Percentiles rank a stretch among this genome's conserved stretches.
phyloP scores from a whole-genome alignment of 1,140 invertebrate genomes.

The Pogonus chalceus region DNA sequence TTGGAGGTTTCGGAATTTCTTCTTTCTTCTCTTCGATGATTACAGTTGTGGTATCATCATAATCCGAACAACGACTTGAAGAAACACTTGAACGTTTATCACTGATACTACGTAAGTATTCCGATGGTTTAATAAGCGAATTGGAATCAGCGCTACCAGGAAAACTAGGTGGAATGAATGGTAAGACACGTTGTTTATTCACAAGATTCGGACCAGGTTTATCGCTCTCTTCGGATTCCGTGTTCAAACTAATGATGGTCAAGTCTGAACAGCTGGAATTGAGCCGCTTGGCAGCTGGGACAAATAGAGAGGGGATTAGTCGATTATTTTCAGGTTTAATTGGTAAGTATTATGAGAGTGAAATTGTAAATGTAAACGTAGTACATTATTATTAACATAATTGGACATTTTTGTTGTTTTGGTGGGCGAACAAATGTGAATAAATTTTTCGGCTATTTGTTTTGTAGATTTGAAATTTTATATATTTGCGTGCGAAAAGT shows the following conservation, averaged over 20 bases:
- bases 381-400: not conserved
- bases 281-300: conserved; percentile 26
- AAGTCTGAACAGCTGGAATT: conserved; percentile 34
- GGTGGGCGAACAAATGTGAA: not conserved
- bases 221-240: conserved; percentile 36
- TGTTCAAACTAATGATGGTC: conserved; percentile 31
- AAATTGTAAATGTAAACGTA: conserved; percentile 12
- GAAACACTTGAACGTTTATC: conserved; percentile 46
- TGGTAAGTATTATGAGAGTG: conserved; percentile 24
- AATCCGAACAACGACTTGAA: conserved; percentile 18
- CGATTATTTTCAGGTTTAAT: conserved; percentile 21
- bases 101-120: conserved; percentile 76
- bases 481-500: too few species aligned
- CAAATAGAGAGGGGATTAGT: conserved; percentile 13
- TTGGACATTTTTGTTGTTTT: not conserved
- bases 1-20: not conserved
- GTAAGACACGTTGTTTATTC: conserved; percentile 71
- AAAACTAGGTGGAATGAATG: conserved; percentile 84
- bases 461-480: too few species aligned
- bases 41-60: conserved; percentile 18
- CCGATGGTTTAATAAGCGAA: conserved; percentile 80
- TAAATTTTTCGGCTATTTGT: conserved; percentile 3
- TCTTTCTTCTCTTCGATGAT: conserved; percentile 14
- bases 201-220: conserved; percentile 53
- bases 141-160: conserved; percentile 56